A percentile compares a stretch with the other conserved stretches of the same genome.
Evolutionary conservation across 2,113 vertebrate genomes (phyloP).

Genomic region (Malaclemys terrapin): DNA sequence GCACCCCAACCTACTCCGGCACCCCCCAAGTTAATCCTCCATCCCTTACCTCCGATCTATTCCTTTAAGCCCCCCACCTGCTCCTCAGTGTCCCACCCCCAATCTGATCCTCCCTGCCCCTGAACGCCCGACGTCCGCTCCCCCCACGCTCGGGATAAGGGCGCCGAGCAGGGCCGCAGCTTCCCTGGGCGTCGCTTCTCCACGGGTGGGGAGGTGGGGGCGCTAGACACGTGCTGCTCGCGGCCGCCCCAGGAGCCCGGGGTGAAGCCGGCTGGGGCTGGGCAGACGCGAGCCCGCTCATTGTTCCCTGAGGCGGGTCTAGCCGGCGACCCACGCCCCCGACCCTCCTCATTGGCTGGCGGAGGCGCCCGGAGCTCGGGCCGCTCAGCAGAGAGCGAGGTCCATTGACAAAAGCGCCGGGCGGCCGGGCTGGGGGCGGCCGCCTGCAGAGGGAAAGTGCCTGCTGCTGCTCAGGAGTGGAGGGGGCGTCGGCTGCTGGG

Average conservation of each 20-base stretch:
- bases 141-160: not conserved
- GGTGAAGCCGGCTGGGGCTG: not conserved
- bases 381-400: not conserved
- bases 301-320: conserved; percentile 17
- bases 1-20: not conserved
- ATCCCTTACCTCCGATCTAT: not conserved
- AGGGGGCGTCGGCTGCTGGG: not conserved
- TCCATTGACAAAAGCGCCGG: conserved; percentile 28
- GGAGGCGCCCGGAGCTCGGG: conserved; percentile 78
- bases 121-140: not conserved
- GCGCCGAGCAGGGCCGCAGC: not conserved
- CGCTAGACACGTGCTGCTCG: not conserved
- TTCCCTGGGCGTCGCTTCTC: not conserved
- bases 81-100: not conserved
- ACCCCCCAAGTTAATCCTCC: not conserved
- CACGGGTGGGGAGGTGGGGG: not conserved
- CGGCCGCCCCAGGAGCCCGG: conserved; percentile 47
- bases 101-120: no score
- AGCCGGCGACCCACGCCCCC: conserved; percentile 52
- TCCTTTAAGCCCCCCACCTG: not conserved
- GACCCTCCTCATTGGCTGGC: conserved; percentile 78
- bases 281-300: not conserved
- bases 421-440: not conserved
- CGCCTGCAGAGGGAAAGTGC: not conserved
- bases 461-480: not conserved